phyloP scores from a whole-genome alignment of 2,888 invertebrate species.

The Nipponacmea schrenckii region DNA sequence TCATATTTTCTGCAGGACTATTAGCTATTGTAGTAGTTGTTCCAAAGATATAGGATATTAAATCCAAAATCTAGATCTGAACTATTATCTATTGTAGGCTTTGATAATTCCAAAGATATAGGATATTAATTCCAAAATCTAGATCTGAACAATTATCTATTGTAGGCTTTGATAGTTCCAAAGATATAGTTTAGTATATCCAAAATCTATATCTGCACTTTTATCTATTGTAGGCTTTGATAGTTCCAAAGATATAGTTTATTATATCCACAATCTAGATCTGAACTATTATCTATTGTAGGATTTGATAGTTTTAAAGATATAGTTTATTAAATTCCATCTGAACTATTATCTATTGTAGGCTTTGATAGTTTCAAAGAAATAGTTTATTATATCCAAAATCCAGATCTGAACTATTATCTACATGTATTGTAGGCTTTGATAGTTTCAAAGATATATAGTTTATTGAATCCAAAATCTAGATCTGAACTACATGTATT shows the following conservation, averaged over 20 bases:
- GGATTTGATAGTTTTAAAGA: conserved; percentile 85
- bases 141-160: too few relatives aligned
- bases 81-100: conserved; percentile 79
- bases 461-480: conserved; percentile 77
- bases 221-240: conserved; percentile 73
- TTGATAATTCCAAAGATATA: conserved; percentile 87
- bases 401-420: conserved; percentile 80
- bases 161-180: too few relatives aligned
- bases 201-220: conserved; percentile 57
- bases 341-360: conserved; percentile 44
- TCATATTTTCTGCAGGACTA: too few relatives aligned
- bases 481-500: neutral
- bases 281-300: conserved; percentile 43
- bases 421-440: conserved; percentile 82
- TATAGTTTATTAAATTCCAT: conserved; percentile 78
- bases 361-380: conserved; percentile 85
- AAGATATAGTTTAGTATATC: conserved; percentile 76
- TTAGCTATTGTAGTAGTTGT: conserved; percentile 75
- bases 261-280: conserved; percentile 69
- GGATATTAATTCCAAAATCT: conserved; percentile 78
- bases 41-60: conserved; percentile 81
- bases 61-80: conserved; percentile 83
- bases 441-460: conserved; percentile 86
- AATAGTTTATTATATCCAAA: conserved; percentile 81
- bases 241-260: conserved; percentile 59